A percentile compares a stretch with the other conserved stretches of the same genome.
Conservation (phyloP, 2,888 invertebrate genomes). For the Caenorhabditis japonica region DNA sequence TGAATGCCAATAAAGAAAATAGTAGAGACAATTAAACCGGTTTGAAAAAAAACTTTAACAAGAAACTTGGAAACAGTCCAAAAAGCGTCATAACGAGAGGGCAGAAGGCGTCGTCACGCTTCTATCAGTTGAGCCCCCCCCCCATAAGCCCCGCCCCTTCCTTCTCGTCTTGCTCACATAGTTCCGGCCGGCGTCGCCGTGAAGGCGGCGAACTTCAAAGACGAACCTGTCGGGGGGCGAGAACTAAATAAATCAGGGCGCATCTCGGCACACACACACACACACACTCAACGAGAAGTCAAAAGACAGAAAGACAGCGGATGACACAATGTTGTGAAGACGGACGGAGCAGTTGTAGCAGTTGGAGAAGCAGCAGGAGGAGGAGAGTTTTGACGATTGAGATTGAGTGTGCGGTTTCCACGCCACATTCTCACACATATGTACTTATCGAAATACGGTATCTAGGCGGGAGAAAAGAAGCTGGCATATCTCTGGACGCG, state of each 20-base stretch:
- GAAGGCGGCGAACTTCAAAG: slow-evolving; percentile 44
- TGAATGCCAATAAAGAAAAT: no score
- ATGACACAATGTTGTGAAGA: slow-evolving; percentile 50
- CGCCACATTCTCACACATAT: slow-evolving; percentile 10
- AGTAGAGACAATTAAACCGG: no score
- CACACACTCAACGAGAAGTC: no score
- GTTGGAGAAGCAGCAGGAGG: background rate
- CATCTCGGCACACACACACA: no score
- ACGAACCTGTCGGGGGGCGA: slow-evolving; percentile 54
- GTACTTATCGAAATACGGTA: slow-evolving; percentile 3
- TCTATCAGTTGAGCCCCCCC: slow-evolving; percentile 6
- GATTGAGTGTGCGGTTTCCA: slow-evolving; percentile 37
- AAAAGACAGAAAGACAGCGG: slow-evolving; percentile 3
- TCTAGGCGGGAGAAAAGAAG: background rate
- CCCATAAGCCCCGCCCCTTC: slow-evolving; percentile 14
- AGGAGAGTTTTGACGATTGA: slow-evolving; percentile 6
- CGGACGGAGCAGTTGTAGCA: background rate
- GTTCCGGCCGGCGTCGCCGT: slow-evolving; percentile 16
- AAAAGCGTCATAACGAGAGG: slow-evolving; percentile 11
- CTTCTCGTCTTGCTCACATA: background rate
- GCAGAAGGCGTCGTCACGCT: slow-evolving; percentile 28
- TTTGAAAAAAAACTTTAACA: background rate
- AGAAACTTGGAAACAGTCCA: slow-evolving; percentile 4
- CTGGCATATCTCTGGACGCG: background rate
- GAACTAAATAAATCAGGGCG: slow-evolving; percentile 54